These are phyloP conservation scores for Actinostola sp. DNA, from an alignment of 92 coral and sea anemone genomes.

Conservation along the genomic window DNA sequence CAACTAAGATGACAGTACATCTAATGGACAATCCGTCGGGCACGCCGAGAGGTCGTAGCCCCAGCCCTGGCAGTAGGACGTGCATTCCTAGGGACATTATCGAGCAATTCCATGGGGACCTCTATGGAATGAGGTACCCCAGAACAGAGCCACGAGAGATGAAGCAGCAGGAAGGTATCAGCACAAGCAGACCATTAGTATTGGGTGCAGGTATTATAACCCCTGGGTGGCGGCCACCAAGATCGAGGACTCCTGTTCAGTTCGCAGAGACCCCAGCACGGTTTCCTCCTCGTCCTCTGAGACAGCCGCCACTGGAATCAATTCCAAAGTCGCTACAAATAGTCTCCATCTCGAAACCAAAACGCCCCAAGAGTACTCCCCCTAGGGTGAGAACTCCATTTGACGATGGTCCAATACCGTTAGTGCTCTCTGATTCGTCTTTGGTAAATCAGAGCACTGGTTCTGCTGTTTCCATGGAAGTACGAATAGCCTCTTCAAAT, in stretches of 20 bases:
- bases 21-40: constrained; percentile 39
- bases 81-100: constrained; percentile 80
- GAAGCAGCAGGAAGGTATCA: constrained; percentile 7
- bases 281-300: constrained; percentile 71
- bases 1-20: constrained; percentile 54
- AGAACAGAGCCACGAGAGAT: constrained; percentile 31
- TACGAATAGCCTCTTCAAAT: constrained; percentile 23
- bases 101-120: constrained; percentile 70
- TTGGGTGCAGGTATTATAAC: constrained; percentile 56
- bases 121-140: constrained; percentile 42
- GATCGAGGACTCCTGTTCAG: constrained; percentile 83
- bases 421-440: constrained; percentile 79
- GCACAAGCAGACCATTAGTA: constrained; percentile 29
- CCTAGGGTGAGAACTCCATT: constrained; percentile 44
- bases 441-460: constrained; percentile 24
- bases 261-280: constrained; percentile 74
- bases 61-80: constrained; percentile 77
- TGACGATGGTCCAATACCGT: constrained; percentile 34
- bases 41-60: constrained; percentile 61
- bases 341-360: constrained; percentile 45
- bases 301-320: constrained; percentile 74
- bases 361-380: constrained; percentile 79
- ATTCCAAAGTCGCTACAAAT: constrained; percentile 76
- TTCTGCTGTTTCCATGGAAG: constrained; percentile 42
- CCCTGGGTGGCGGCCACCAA: constrained; percentile 84